Conservation (phyloP, 2,113 vertebrate species). For the Oplegnathus fasciatus region DNA sequence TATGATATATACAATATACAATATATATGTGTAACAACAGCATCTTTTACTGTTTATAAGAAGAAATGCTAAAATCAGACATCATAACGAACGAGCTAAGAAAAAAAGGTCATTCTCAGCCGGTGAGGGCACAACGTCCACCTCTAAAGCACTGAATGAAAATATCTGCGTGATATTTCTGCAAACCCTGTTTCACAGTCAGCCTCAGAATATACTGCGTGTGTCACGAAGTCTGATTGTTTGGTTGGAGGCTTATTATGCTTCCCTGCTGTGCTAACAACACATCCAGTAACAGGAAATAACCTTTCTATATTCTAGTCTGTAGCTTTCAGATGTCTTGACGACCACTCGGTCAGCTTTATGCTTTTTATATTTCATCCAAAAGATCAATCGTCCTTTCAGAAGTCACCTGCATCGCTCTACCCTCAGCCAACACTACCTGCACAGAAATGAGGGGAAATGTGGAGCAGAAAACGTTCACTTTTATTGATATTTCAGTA, state of each 20-base stretch:
- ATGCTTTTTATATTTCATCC: background rate
- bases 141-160: background rate
- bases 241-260: background rate
- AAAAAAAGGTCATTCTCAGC: background rate
- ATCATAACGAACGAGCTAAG: background rate
- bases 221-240: background rate
- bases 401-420: constrained; percentile 7
- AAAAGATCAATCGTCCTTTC: constrained; percentile 9
- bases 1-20: background rate
- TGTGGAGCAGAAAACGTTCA: background rate
- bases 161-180: background rate
- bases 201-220: background rate
- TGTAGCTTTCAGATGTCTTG: background rate
- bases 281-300: background rate
- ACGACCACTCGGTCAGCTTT: background rate
- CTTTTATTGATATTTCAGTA: constrained; percentile 47
- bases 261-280: background rate
- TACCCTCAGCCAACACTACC: background rate
- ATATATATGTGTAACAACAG: background rate
- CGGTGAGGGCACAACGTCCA: background rate
- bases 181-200: background rate
- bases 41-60: background rate
- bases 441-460: constrained; percentile 35
- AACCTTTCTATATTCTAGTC: background rate
- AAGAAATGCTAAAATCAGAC: background rate